Base-by-base conservation (phyloP, 1,140 invertebrate genomes). In the Episyrphus balteatus region DNA sequence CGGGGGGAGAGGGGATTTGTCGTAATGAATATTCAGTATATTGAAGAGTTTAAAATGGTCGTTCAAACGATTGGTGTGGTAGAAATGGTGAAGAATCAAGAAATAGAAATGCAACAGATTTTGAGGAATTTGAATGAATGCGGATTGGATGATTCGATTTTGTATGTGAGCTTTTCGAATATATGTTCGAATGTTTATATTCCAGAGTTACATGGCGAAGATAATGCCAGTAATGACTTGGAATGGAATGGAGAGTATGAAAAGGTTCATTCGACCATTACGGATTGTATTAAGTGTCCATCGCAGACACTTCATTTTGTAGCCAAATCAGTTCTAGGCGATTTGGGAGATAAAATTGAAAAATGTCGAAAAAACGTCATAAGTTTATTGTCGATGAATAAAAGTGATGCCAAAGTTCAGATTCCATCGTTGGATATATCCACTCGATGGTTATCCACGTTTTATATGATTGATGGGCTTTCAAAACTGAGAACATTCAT, bases 51-150 rank as follows among this genome's bases (percentile, higher is more conserved):
- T 37, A 14, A 48, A 42, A 19, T 48, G 5, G 7, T 21, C 2
- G 32, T 30, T 10, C 15, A 42, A 18, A 48, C 40, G 7, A 33
- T 48, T 15, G 47, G 40, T 17, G 33, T 18, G 32, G 31, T 48
- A 19, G 32, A 42, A 19, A 18, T 42, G 12, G 34, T n/a, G 31
- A 47, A 47, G 15, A 39, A 47, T 19, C 44, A 46, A 12, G 37
- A 5, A 12, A 36, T 12, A 8, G 17, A 11, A 14, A 42, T 14
- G 17, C 15, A 13, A 11, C 14, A 42, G n/a, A 37, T 48, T 21
- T 36, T 42, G 32, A 48, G 21, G 6, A 42, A 12, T 21, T n/a
- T 48, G 10, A 26, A 42, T 2, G 32, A 36, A 12, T 42, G 19
- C 14, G 34, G 32, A 7, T 34, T 48, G 13, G 34, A 48, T 21